Conservation (phyloP, 2,113 vertebrate genomes). For the Eudyptes chrysolophus region DNA sequence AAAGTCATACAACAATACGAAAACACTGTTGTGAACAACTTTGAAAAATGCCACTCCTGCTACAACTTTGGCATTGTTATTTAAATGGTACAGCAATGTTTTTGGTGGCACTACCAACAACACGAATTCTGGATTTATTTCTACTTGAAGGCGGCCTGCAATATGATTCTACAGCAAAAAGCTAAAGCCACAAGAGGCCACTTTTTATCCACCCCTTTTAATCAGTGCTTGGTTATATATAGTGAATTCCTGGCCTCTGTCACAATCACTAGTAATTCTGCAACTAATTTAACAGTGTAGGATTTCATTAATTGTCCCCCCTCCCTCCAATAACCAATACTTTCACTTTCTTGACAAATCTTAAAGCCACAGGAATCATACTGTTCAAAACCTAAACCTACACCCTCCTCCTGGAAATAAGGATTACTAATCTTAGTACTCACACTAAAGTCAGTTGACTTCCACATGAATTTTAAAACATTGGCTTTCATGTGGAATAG, state of each 20-base stretch:
- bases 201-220: neutral
- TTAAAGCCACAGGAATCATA: neutral
- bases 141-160: neutral
- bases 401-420: neutral
- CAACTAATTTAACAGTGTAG: neutral
- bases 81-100: neutral
- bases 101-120: neutral
- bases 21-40: neutral
- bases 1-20: neutral
- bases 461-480: neutral
- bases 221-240: neutral
- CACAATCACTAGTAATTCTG: neutral
- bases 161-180: neutral
- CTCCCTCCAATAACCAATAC: neutral
- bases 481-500: neutral
- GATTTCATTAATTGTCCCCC: neutral
- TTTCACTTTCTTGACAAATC: neutral
- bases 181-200: neutral
- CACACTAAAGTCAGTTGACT: neutral
- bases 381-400: neutral
- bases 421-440: neutral
- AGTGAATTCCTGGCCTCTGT: neutral
- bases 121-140: neutral
- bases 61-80: neutral
- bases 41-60: neutral